These are phyloP conservation scores for Cordylochernes scorpioides DNA, from an alignment of 2,888 invertebrate species.

Conservation along the genomic window DNA sequence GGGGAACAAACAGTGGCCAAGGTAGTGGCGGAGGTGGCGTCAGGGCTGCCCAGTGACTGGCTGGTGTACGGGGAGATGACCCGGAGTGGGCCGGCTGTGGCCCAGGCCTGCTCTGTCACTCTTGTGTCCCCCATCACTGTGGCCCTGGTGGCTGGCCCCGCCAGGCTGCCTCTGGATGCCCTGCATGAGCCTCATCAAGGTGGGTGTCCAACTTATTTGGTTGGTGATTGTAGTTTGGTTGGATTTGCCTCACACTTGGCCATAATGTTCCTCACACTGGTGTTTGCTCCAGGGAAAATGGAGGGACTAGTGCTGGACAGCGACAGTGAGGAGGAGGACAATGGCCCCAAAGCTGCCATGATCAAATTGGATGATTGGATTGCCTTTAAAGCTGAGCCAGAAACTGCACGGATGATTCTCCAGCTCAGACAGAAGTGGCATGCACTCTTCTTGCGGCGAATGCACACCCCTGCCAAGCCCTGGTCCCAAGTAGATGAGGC, in stretches of 20 bases:
- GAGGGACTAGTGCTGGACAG: no score
- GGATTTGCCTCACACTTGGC: no score
- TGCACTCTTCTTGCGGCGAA: conserved; percentile 33
- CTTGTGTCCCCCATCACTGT: conserved; percentile 52
- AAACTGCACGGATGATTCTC: conserved; percentile 33
- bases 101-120: conserved; percentile 49
- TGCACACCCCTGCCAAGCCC: conserved; percentile 25
- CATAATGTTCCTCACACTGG: no score
- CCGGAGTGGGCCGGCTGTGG: conserved; percentile 36
- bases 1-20: conserved; percentile 18
- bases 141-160: conserved; percentile 45
- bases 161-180: conserved; percentile 29
- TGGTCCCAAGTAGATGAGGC: conserved; percentile 34
- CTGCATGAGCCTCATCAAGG: conserved; percentile 19
- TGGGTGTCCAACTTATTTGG: conserved; percentile 1
- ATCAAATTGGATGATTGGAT: conserved; percentile 47
- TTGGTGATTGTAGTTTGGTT: background rate
- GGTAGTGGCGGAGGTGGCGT: conserved; percentile 23
- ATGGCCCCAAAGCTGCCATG: conserved; percentile 25
- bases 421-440: conserved; percentile 44
- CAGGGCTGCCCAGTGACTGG: conserved; percentile 45
- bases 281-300: no score
- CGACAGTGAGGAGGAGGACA: conserved; percentile 28
- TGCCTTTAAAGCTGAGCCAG: conserved; percentile 37
- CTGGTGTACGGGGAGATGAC: conserved; percentile 61